phyloP scores from a whole-genome alignment of 2,888 invertebrate species.

The Watsonalla cultraria region DNA sequence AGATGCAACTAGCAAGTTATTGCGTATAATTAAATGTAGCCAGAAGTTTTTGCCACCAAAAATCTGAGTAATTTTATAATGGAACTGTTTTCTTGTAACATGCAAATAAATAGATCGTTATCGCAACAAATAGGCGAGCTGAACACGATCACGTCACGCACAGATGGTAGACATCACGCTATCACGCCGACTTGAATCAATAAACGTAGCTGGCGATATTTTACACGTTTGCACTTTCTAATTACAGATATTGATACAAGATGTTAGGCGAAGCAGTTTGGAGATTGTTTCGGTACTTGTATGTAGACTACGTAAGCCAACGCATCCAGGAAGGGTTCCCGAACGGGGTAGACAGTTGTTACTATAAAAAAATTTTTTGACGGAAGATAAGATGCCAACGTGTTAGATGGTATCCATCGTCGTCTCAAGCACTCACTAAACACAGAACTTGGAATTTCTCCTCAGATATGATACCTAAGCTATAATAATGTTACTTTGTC shows the following conservation, averaged over 20 bases:
- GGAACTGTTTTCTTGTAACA: background rate
- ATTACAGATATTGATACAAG: background rate
- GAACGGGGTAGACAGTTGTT: too few relatives aligned
- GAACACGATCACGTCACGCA: conserved; percentile 5
- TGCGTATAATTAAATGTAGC: background rate
- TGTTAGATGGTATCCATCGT: too few relatives aligned
- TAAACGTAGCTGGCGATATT: background rate
- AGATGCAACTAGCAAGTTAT: background rate
- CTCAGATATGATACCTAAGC: too few relatives aligned
- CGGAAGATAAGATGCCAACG: too few relatives aligned
- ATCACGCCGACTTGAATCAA: conserved; percentile 1
- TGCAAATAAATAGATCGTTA: conserved; percentile 1
- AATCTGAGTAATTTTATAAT: background rate
- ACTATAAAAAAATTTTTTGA: too few relatives aligned
- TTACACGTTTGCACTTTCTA: conserved; percentile 4
- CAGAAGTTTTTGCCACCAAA: background rate
- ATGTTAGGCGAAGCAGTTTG: background rate
- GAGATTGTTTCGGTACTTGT: background rate
- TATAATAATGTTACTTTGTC: too few relatives aligned
- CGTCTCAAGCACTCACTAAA: too few relatives aligned
- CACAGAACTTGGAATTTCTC: too few relatives aligned
- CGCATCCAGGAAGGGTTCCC: too few relatives aligned
- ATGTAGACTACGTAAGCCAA: too few relatives aligned
- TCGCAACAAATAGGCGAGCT: conserved; percentile 1
- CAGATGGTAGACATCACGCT: conserved; percentile 3